phyloP scores from a whole-genome alignment of 2,888 invertebrate species.

The Ophion ventricosus region DNA sequence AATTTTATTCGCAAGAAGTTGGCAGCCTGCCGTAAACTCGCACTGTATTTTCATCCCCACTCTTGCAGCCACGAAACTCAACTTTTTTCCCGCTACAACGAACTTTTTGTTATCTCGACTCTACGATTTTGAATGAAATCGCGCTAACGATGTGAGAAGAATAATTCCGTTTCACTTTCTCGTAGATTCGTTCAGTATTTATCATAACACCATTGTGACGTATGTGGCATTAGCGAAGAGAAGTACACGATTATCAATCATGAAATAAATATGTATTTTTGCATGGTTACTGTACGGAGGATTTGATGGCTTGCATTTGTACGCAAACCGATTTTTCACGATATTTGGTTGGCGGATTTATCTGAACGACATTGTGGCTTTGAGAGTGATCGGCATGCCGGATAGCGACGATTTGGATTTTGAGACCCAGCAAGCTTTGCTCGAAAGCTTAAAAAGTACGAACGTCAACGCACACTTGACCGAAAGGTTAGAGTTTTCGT shows the following conservation, averaged over 20 bases:
- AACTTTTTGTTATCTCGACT: slow-evolving; percentile 3
- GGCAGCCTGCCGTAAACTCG: too few relatives aligned
- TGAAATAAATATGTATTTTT: not conserved
- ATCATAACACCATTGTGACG: not conserved
- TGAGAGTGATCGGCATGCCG: slow-evolving; percentile 17
- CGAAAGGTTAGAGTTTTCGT: slow-evolving; percentile 43
- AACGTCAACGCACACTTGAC: not conserved
- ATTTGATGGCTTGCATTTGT: not conserved
- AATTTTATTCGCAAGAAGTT: too few relatives aligned
- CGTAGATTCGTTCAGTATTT: not conserved
- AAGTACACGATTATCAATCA: slow-evolving; percentile 28
- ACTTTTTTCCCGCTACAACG: slow-evolving; percentile 16
- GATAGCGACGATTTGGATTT: not conserved
- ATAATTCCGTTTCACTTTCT: not conserved
- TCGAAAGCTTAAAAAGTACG: not conserved
- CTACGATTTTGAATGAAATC: not conserved
- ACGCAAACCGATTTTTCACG: not conserved
- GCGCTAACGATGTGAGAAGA: slow-evolving; percentile 9
- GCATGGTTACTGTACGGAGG: slow-evolving; percentile 23
- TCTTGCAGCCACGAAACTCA: too few relatives aligned
- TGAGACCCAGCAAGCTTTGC: not conserved
- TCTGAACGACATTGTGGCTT: slow-evolving; percentile 9
- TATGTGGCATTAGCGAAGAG: too few relatives aligned
- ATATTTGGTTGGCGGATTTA: not conserved
- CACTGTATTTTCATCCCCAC: too few relatives aligned